These are phyloP conservation scores for Fundulus diaphanus DNA, from an alignment of 2,797 vertebrate genomes.

Conservation along the genomic window DNA sequence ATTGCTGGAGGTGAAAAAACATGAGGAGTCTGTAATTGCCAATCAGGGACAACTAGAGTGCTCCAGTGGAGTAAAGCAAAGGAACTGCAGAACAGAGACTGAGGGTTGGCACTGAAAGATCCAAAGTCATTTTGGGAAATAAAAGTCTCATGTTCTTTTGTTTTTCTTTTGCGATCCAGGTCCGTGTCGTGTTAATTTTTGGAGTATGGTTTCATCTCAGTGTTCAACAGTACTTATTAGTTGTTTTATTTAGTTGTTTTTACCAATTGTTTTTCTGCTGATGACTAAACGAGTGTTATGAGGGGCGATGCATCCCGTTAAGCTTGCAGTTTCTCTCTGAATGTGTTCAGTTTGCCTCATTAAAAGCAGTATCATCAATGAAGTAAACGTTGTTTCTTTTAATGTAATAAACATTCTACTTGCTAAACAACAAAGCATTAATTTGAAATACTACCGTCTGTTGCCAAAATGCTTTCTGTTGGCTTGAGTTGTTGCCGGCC, in stretches of 20 bases:
- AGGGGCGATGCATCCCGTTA: conserved; percentile 36
- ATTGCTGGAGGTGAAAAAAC: conserved; percentile 21
- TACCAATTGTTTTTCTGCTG: conserved; percentile 18
- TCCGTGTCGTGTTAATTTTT: conserved; percentile 28
- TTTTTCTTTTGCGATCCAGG: conserved; percentile 20
- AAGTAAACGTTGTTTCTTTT: not conserved
- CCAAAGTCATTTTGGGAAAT: conserved; percentile 14
- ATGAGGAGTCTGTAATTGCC: conserved; percentile 52
- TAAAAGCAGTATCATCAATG: not conserved
- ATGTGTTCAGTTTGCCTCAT: not conserved
- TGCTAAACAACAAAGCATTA: not conserved
- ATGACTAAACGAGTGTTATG: not conserved
- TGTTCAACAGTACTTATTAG: conserved; percentile 18
- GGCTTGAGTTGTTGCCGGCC: not conserved
- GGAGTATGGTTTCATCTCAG: conserved; percentile 14
- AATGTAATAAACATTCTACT: not conserved
- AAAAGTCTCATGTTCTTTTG: conserved; percentile 6
- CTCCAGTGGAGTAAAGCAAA: conserved; percentile 7
- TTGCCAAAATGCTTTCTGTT: not conserved
- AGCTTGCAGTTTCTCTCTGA: conserved; percentile 1
- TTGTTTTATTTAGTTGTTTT: not conserved
- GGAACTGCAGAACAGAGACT: conserved; percentile 21
- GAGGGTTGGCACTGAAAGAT: conserved; percentile 21
- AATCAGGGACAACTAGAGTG: conserved; percentile 47
- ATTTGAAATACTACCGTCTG: not conserved